Evolutionary conservation across 1,140 invertebrate species (phyloP), one percentile per base, ranked within the genome.

Genomic region (Pogonus chalceus): DNA sequence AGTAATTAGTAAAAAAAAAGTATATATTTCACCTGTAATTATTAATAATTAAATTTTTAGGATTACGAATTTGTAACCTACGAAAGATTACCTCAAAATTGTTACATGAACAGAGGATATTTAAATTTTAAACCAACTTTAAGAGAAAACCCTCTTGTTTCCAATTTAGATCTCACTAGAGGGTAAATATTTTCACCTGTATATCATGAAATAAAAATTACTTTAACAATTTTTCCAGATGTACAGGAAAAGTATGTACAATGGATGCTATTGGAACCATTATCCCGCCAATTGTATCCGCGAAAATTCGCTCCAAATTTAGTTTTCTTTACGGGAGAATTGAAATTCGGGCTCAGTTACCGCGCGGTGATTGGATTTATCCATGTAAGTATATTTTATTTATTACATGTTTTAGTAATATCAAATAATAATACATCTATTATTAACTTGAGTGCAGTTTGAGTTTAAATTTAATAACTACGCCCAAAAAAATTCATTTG

Each of bases 331-430:
- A 81, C 54, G 82, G 80, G 3, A 74, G 72, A 54, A 66, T 84
- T 26, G 75, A 83, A 68, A 68, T 84, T 21, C 72, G 72, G 23
- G 82, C 82, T 2, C 83, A 82, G 68, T 64, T 84, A 49, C 83
- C 83, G 0, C 63, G 61, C 2, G 82, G 82, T 35, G 82, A 85
- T 66, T 85, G 82, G 82, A 65, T 84, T 23, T 83, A 78, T 73
- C 82, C 82, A 55, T 51, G 66, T 66, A 61, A 58, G 35, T n/a
- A n/a, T n/a, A n/a, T n/a, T n/a, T n/a, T n/a, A n/a, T n/a, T n/a
- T n/a, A n/a, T n/a, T n/a, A n/a, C n/a, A n/a, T n/a, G 14, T 54
- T 46, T 49, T 2, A 23, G 9, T 23, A 49, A 23, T 4, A 49
- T 14, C 4, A 46, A 46, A 35, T 9, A 9, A 9, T 35, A 9